Base-by-base conservation (phyloP, 2,797 vertebrate genomes). In the Melanotaenia maccullochi region DNA sequence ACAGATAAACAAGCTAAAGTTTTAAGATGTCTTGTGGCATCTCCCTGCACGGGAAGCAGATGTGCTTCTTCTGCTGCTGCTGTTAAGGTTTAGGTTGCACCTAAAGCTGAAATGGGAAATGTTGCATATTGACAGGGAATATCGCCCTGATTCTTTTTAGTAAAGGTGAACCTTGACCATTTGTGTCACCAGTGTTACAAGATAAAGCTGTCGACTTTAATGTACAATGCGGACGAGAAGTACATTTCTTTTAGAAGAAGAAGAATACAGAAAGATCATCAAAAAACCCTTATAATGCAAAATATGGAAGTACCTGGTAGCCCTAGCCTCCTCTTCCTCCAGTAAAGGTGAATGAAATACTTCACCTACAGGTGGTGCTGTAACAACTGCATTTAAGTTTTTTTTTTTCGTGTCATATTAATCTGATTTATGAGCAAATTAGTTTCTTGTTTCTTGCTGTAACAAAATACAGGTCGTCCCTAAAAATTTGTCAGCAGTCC, bases 381-480 rank as follows among this genome's bases (percentile, higher is more conserved):
- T 47, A 40, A 49, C 14, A 56, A 4, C 7, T 30, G 3, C 3
- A 24, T 24, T 9, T 8, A 3, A 51, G 47, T 49, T 49, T 51
- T 13, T 40, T 38, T 12, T 4, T 63, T 18, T n/a, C 9, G 52
- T 61, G 76, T 80, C 85, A 68, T 52, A 73, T 75, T 66, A 70
- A 65, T 71, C 11, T 75, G 76, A 85, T 83, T 84, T 75, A 71
- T 55, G 59, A 83, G 59, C 42, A 13, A 22, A 30, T 9, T 16
- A 51, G 78, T 67, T 77, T 80, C 71, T 60, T 63, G 49, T 80
- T 82, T 68, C 76, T 38, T 14, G 9, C 33, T 82, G 87, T 76
- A 78, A 87, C n/a, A 61, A 33, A 56, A 80, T 49, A 68, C 32
- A 18, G 63, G 59, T 38, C 56, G 47, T 62, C 16, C 24, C 30